Evolutionary conservation across 2,797 vertebrate species (phyloP).

Genomic region (Poeciliopsis paucimaculata): DNA sequence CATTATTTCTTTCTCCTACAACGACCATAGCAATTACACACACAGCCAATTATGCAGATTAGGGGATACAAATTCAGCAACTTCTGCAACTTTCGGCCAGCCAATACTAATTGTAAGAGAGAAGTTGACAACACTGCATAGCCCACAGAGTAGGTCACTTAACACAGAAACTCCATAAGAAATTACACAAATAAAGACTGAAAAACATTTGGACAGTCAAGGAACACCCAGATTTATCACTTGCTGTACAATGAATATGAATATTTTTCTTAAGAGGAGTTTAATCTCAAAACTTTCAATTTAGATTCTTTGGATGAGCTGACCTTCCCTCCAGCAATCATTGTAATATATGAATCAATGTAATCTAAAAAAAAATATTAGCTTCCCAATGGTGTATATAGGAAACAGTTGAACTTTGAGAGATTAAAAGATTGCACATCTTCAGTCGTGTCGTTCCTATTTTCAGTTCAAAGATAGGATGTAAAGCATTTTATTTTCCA

Average conservation of each 20-base stretch:
- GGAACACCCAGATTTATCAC: neutral
- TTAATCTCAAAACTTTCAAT: neutral
- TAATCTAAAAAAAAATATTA: neutral
- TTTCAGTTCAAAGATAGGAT: slow-evolving; percentile 32
- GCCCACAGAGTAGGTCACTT: neutral
- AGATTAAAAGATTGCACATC: slow-evolving; percentile 4
- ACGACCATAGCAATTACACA: neutral
- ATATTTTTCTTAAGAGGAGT: neutral
- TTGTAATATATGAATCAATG: neutral
- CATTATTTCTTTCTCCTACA: neutral
- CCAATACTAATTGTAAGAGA: neutral
- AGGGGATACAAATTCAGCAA: neutral
- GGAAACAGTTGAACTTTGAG: neutral
- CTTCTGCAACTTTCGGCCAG: neutral
- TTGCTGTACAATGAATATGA: neutral
- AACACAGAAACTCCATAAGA: neutral
- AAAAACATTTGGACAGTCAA: neutral
- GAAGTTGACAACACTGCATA: neutral
- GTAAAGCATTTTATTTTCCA: slow-evolving; percentile 23
- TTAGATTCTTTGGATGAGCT: neutral
- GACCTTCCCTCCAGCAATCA: neutral
- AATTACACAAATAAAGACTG: neutral
- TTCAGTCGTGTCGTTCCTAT: slow-evolving; percentile 26
- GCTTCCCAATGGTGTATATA: neutral
- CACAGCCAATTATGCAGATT: neutral